phyloP scores from a whole-genome alignment of 2,113 vertebrate species.

The Daphoenositta chrysoptera region DNA sequence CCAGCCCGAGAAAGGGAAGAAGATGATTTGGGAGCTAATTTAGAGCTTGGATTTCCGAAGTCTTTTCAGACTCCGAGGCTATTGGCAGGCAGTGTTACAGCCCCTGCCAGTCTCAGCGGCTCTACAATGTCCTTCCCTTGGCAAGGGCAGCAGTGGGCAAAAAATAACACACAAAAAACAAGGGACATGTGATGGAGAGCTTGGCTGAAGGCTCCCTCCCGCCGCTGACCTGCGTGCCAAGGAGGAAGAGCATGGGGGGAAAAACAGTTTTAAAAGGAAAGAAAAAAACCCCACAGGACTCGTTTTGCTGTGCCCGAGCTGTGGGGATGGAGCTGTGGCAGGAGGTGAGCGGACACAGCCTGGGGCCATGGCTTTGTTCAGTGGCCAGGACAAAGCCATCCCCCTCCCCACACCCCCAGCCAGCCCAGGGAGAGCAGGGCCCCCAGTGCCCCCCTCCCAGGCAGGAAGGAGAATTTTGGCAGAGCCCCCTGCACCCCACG shows the following conservation, averaged over 20 bases:
- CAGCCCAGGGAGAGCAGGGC: neutral
- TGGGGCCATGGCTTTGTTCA: accelerated
- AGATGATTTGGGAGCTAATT: constrained; percentile 28
- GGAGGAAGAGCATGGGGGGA: neutral
- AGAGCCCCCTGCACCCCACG: neutral
- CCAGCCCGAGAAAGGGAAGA: neutral
- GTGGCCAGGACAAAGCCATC: neutral
- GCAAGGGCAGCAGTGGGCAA: constrained; percentile 35
- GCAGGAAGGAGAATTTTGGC: accelerated
- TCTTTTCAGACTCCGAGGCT: constrained; percentile 28
- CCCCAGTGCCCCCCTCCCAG: neutral
- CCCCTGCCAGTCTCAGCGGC: constrained; percentile 43
- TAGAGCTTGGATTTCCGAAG: constrained; percentile 40
- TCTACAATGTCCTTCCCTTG: constrained; percentile 49
- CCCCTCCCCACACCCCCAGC: accelerated
- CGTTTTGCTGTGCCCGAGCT: neutral
- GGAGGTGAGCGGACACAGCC: accelerated
- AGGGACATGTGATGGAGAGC: constrained; percentile 44
- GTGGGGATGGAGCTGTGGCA: neutral
- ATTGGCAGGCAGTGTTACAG: constrained; percentile 13
- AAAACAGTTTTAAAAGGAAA: neutral
- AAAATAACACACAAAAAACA: constrained; percentile 57
- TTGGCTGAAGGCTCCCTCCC: neutral
- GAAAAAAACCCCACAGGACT: accelerated
- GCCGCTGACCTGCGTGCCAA: neutral